Evolutionary conservation across 2,888 invertebrate genomes (phyloP).

Genomic region (Metalampra italica): DNA sequence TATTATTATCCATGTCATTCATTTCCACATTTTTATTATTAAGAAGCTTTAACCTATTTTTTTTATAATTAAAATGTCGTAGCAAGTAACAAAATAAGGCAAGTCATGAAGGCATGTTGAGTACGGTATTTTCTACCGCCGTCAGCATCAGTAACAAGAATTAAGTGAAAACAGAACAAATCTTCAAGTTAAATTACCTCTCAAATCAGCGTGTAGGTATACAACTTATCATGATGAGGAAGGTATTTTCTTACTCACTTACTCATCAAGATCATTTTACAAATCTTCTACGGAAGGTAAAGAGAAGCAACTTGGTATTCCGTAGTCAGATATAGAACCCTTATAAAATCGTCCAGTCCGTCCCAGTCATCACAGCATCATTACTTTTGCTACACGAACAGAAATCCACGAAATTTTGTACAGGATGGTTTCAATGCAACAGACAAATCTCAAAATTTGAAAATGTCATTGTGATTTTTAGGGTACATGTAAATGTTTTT

Average conservation of each 20-base stretch:
- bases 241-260: neutral
- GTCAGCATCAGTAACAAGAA: constrained; percentile 1
- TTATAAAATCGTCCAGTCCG: no score
- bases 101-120: neutral
- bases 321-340: no score
- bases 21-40: no score
- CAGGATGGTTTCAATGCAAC: no score
- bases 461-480: no score
- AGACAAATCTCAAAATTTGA: no score
- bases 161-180: constrained; percentile 5
- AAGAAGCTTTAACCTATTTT: no score
- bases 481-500: no score
- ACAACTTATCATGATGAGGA: constrained; percentile 1
- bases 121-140: neutral
- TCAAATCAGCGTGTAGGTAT: constrained; percentile 2
- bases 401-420: no score
- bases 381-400: no score
- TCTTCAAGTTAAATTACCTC: constrained; percentile 7
- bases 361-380: no score
- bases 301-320: neutral
- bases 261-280: neutral
- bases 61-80: neutral
- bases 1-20: no score
- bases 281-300: neutral
- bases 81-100: neutral